These are phyloP conservation scores for Phataginus tetradactyla DNA, from an alignment of 2,797 vertebrate genomes.

Conservation along the genomic window DNA sequence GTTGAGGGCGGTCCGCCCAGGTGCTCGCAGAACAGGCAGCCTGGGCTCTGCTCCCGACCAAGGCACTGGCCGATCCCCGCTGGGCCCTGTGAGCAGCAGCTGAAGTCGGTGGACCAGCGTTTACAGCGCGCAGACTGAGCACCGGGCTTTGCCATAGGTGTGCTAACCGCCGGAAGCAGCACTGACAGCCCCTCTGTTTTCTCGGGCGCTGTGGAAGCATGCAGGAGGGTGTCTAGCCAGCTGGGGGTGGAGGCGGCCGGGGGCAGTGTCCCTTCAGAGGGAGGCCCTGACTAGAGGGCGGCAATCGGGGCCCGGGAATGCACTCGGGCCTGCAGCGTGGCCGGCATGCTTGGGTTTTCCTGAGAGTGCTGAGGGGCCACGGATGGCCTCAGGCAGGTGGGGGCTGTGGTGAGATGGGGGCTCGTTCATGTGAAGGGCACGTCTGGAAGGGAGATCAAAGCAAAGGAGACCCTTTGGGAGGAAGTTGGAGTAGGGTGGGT, in stretches of 20 bases:
- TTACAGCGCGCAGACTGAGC: not conserved
- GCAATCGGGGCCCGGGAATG: not conserved
- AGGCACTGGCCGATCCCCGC: rapidly evolving
- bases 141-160: not conserved
- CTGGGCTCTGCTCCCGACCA: not conserved
- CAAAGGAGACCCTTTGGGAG: not conserved
- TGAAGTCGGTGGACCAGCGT: not conserved
- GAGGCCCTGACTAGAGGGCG: not conserved
- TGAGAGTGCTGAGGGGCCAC: too few species aligned
- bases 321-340: rapidly evolving
- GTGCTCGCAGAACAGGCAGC: not conserved
- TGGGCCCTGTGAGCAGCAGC: not conserved
- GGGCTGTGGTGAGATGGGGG: not conserved
- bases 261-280: rapidly evolving
- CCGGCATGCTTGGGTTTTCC: not conserved
- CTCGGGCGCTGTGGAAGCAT: too few species aligned
- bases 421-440: not conserved
- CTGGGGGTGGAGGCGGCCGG: rapidly evolving
- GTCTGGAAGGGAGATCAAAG: not conserved
- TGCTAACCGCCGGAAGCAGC: not conserved
- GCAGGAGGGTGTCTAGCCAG: rapidly evolving
- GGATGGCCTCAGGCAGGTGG: rapidly evolving
- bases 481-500: not conserved
- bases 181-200: rapidly evolving
- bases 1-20: rapidly evolving